Evolutionary conservation across 1,140 invertebrate genomes (phyloP).

Genomic region (Magallana angulata): DNA sequence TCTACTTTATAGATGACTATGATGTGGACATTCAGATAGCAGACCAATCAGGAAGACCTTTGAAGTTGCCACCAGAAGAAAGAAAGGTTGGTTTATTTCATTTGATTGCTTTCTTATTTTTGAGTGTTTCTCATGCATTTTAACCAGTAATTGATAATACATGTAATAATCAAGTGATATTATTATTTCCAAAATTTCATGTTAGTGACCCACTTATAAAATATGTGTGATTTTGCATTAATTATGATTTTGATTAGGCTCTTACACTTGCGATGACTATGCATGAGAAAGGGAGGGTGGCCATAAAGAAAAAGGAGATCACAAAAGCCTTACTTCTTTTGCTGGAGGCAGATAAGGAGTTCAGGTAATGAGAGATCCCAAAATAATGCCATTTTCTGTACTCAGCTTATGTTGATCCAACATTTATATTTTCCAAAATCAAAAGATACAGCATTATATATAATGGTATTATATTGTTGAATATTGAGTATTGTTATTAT

Average conservation of each 20-base stretch:
- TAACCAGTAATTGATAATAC: no score
- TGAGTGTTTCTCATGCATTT: not conserved
- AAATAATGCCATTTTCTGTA: no score
- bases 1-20: conserved; percentile 67
- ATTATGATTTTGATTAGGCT: conserved; percentile 74
- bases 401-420: no score
- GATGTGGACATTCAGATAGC: conserved; percentile 83
- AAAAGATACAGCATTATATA: no score
- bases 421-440: no score
- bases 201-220: no score
- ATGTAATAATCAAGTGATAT: no score
- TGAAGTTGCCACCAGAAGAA: conserved; percentile 85
- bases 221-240: no score
- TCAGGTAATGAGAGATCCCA: conserved; percentile 81
- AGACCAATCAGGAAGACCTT: conserved; percentile 87
- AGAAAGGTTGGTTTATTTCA: conserved; percentile 75
- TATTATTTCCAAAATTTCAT: no score
- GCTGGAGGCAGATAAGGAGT: conserved; percentile 88
- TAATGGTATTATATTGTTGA: no score
- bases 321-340: conserved; percentile 86
- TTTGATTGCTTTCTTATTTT: not conserved
- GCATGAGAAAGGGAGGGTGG: conserved; percentile 87
- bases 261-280: conserved; percentile 87
- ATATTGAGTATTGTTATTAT: no score
- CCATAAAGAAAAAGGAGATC: conserved; percentile 84